These are phyloP conservation scores for Serrognathus titanus DNA, from an alignment of 2,888 invertebrate species.

Conservation along the genomic window DNA sequence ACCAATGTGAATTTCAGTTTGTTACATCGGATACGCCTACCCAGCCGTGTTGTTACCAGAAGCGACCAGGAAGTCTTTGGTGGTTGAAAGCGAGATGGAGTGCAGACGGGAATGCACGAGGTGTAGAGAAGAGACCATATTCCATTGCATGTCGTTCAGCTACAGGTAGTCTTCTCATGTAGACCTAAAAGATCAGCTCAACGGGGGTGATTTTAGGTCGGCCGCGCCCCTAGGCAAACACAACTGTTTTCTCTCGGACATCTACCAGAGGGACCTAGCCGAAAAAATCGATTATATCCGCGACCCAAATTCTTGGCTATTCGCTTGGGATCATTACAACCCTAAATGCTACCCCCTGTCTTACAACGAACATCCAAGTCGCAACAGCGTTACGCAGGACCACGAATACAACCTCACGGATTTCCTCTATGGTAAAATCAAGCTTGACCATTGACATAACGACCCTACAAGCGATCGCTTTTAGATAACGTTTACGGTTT, in stretches of 20 bases:
- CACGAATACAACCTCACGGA: no score
- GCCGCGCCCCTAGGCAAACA: slow-evolving; percentile 38
- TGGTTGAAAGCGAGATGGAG: slow-evolving; percentile 61
- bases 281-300: slow-evolving; percentile 69
- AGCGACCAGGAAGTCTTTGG: slow-evolving; percentile 64
- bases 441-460: background rate
- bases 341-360: slow-evolving; percentile 55
- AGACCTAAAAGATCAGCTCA: background rate
- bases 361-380: no score
- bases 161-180: slow-evolving; percentile 52
- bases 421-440: background rate
- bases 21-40: slow-evolving; percentile 62
- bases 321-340: slow-evolving; percentile 76
- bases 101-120: slow-evolving; percentile 69
- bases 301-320: slow-evolving; percentile 67
- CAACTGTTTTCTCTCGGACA: slow-evolving; percentile 76
- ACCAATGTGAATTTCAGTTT: background rate
- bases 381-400: no score
- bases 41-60: slow-evolving; percentile 66
- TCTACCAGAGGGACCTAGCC: slow-evolving; percentile 71
- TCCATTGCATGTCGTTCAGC: slow-evolving; percentile 75
- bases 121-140: slow-evolving; percentile 54
- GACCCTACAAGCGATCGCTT: background rate
- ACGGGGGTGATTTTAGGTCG: slow-evolving; percentile 30
- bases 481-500: slow-evolving; percentile 31